phyloP scores from a whole-genome alignment of 2,113 vertebrate species.

The Salvelinus namaycush region DNA sequence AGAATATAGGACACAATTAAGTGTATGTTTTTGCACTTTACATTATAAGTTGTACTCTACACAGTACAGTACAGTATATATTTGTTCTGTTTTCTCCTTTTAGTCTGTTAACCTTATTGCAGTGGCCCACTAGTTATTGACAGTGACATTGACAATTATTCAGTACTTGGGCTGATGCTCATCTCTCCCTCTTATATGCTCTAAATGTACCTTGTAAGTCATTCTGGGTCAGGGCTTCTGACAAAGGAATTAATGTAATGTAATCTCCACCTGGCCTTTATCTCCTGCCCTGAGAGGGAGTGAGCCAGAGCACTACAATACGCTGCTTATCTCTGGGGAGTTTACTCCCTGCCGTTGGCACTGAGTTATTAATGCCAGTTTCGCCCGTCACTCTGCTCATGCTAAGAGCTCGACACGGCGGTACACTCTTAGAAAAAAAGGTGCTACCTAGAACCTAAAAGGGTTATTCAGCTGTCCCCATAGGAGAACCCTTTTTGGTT shows the following conservation, averaged over 20 bases:
- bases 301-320: conserved; percentile 56
- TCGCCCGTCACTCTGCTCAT: conserved; percentile 47
- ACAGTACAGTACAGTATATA: no score
- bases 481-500: no score
- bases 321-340: conserved; percentile 58
- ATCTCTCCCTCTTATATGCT: conserved; percentile 35
- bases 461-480: no score
- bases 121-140: conserved; percentile 19
- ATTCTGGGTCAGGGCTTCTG: conserved; percentile 63
- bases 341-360: conserved; percentile 50
- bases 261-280: conserved; percentile 70
- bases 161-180: conserved; percentile 54
- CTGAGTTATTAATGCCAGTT: conserved; percentile 50
- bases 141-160: conserved; percentile 39
- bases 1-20: neutral
- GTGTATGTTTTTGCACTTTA: conserved; percentile 16
- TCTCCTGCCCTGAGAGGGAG: conserved; percentile 53
- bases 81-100: neutral
- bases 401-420: neutral
- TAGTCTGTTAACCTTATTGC: neutral
- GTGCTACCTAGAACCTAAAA: no score
- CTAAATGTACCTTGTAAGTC: conserved; percentile 60
- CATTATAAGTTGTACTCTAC: neutral
- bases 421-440: neutral
- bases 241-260: conserved; percentile 65